Conservation (phyloP, 1,140 invertebrate genomes). For the Homarus americanus region DNA sequence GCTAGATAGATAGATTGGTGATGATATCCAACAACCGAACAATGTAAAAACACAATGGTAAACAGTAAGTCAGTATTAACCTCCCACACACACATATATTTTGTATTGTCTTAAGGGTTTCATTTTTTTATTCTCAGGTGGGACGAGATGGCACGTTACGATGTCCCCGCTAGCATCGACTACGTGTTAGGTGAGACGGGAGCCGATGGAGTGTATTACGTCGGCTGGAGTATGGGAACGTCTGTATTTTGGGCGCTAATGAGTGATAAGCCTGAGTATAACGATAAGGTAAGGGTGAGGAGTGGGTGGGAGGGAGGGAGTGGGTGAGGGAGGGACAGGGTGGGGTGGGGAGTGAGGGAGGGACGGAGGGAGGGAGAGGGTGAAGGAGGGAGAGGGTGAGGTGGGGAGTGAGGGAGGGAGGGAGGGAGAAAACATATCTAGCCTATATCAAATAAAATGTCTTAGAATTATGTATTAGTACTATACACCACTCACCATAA, state of each 20-base stretch:
- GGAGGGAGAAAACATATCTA: neutral
- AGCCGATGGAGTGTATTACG: conserved; percentile 82
- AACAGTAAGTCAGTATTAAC: no score
- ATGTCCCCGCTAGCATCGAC: conserved; percentile 85
- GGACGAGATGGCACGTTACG: conserved; percentile 88
- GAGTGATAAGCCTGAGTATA: conserved; percentile 83
- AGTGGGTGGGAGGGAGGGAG: neutral
- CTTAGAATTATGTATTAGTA: no score
- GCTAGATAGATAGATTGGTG: no score
- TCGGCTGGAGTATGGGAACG: conserved; percentile 84
- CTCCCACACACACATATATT: no score
- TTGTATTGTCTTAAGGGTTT: no score
- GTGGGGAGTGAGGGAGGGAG: neutral
- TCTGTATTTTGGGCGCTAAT: conserved; percentile 84
- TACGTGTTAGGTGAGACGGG: conserved; percentile 82
- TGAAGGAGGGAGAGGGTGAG: neutral
- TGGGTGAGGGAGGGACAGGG: neutral
- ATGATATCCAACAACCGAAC: no score
- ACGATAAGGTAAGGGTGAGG: conserved; percentile 76
- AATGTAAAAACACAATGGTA: no score
- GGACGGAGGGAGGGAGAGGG: neutral
- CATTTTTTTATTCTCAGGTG: conserved; percentile 79
- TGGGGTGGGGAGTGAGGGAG: neutral
- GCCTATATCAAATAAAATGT: neutral
- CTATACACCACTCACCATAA: no score